phyloP scores from a whole-genome alignment of 1,140 invertebrate species.

The Hermatobates lingyangjiaoensis region DNA sequence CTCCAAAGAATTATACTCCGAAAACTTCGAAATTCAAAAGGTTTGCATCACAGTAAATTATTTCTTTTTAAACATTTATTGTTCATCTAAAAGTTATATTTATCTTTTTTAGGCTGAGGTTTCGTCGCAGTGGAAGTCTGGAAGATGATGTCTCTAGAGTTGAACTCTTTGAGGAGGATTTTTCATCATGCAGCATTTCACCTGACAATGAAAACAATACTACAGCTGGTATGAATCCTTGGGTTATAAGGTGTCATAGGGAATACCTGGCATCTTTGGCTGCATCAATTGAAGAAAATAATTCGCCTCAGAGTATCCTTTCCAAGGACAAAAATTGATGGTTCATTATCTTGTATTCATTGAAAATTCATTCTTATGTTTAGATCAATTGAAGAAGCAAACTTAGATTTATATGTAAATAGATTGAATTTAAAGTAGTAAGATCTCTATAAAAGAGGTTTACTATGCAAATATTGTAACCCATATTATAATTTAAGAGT shows the following conservation, averaged over 20 bases:
- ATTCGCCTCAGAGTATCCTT: constrained; percentile 14
- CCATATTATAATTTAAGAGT: too few relatives aligned
- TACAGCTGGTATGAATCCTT: constrained; percentile 27
- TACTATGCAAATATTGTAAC: too few relatives aligned
- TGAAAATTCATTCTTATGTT: too few relatives aligned
- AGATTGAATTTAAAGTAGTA: too few relatives aligned
- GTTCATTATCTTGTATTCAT: background rate
- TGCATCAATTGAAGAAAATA: background rate
- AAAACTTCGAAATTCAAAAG: constrained; percentile 7
- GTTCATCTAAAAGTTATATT: background rate
- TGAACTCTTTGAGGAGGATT: constrained; percentile 21
- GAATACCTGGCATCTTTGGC: constrained; percentile 19
- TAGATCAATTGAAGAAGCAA: too few relatives aligned
- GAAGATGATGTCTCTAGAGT: constrained; percentile 22
- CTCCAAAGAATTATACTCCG: constrained; percentile 18
- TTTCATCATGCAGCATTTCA: constrained; percentile 9
- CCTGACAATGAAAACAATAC: background rate
- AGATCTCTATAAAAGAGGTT: too few relatives aligned
- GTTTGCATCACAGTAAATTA: too few relatives aligned
- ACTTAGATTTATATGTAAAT: too few relatives aligned
- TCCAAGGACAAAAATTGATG: too few relatives aligned
- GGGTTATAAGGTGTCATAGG: constrained; percentile 34
- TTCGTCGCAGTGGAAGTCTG: constrained; percentile 25
- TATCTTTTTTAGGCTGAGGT: constrained; percentile 20
- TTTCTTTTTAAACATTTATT: background rate